Evolutionary conservation across 1,140 invertebrate species (phyloP).

Genomic region (Melipona quadrifasciata): DNA sequence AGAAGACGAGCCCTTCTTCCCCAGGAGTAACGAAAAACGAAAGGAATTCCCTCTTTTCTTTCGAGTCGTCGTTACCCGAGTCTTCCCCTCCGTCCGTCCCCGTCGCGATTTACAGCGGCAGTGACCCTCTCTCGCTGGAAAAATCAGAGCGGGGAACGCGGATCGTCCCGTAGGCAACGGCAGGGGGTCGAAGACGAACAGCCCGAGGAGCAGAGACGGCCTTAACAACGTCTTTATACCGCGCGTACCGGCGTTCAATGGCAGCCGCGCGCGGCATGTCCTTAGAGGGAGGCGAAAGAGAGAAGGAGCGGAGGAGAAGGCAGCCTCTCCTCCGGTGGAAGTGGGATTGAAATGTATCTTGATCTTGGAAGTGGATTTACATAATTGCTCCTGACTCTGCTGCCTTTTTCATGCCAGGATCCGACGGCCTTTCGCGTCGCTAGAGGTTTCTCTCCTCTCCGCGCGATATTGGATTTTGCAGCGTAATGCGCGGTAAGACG

Average conservation of each 20-base stretch:
- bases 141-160: background rate
- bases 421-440: constrained; percentile 41
- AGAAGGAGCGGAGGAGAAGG: background rate
- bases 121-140: background rate
- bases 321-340: background rate
- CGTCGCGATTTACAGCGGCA: background rate
- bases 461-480: constrained; percentile 71
- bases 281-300: constrained; percentile 26
- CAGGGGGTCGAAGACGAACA: background rate
- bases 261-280: background rate
- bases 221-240: constrained; percentile 40
- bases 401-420: constrained; percentile 62
- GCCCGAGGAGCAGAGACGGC: background rate
- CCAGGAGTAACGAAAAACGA: background rate
- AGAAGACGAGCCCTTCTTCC: too few species aligned
- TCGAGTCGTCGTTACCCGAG: background rate
- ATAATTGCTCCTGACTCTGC: constrained; percentile 75
- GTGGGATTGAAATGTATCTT: constrained; percentile 75
- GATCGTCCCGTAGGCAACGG: background rate
- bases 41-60: background rate
- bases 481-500: constrained; percentile 42
- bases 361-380: constrained; percentile 73
- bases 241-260: constrained; percentile 30
- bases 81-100: background rate
- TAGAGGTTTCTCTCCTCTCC: constrained; percentile 48